A percentile compares a stretch with the other conserved stretches of the same genome.
These are phyloP conservation scores for Lamprologus sp. DNA, from an alignment of 2,113 vertebrate species.

Conservation along the genomic window DNA sequence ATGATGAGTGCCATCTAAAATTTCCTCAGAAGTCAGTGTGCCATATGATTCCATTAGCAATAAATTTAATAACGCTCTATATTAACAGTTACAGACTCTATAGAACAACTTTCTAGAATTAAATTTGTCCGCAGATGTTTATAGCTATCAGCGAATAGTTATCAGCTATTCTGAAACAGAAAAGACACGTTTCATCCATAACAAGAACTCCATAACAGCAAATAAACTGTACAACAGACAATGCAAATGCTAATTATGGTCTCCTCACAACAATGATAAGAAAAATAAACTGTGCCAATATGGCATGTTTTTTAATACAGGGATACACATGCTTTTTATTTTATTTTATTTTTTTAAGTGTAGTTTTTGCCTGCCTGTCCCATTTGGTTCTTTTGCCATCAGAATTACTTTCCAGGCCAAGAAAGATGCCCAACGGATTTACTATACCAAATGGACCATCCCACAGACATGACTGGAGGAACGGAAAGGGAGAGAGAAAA, in stretches of 20 bases:
- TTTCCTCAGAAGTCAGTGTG: background rate
- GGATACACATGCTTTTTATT: too few species aligned
- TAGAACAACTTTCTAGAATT: background rate
- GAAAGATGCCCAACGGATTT: too few species aligned
- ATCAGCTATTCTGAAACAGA: accelerated
- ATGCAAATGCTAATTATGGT: too few species aligned
- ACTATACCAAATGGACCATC: too few species aligned
- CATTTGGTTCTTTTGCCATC: too few species aligned
- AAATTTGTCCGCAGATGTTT: accelerated
- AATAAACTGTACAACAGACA: accelerated
- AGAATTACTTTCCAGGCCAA: accelerated
- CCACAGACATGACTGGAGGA: too few species aligned
- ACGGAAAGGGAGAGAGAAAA: too few species aligned
- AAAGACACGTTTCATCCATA: accelerated
- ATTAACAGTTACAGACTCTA: accelerated
- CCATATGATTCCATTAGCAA: background rate
- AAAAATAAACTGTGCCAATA: too few species aligned
- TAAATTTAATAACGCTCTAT: background rate
- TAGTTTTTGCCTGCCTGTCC: too few species aligned
- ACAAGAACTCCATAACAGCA: background rate
- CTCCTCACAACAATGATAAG: too few species aligned
- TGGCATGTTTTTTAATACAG: accelerated
- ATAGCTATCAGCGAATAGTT: background rate
- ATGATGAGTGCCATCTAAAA: accelerated
- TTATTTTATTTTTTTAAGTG: accelerated